phyloP scores from a whole-genome alignment of 2,888 invertebrate species.

The Heliconius sara region DNA sequence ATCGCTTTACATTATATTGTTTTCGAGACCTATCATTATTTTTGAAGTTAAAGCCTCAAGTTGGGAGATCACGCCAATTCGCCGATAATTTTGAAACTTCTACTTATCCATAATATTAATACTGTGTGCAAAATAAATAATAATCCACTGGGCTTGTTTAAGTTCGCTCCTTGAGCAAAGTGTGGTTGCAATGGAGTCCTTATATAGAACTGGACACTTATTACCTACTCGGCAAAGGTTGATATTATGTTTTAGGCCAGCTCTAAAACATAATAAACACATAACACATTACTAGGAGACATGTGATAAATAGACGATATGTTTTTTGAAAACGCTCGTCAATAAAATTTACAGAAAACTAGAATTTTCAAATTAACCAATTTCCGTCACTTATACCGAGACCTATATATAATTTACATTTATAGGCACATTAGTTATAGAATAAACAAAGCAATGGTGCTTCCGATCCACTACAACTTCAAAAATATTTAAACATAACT shows the following conservation, averaged over 20 bases:
- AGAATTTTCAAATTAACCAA: constrained; percentile 70
- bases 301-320: constrained; percentile 57
- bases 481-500: constrained; percentile 70
- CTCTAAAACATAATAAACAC: constrained; percentile 57
- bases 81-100: constrained; percentile 69
- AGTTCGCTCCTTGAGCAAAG: constrained; percentile 58
- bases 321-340: constrained; percentile 59
- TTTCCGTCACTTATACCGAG: constrained; percentile 76
- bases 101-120: constrained; percentile 75
- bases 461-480: constrained; percentile 80
- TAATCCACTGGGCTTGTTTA: constrained; percentile 71
- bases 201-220: constrained; percentile 65
- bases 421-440: constrained; percentile 83
- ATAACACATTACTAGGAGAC: constrained; percentile 56
- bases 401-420: constrained; percentile 80
- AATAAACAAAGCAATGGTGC: constrained; percentile 80
- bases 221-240: constrained; percentile 64
- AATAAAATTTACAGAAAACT: constrained; percentile 41
- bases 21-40: constrained; percentile 67
- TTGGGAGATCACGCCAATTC: constrained; percentile 72
- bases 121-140: constrained; percentile 77
- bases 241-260: constrained; percentile 74
- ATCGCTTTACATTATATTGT: constrained; percentile 68
- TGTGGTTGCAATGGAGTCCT: constrained; percentile 66
- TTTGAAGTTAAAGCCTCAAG: constrained; percentile 70